Evolutionary conservation across 2,113 vertebrate species (phyloP).

Genomic region (Parus major): DNA sequence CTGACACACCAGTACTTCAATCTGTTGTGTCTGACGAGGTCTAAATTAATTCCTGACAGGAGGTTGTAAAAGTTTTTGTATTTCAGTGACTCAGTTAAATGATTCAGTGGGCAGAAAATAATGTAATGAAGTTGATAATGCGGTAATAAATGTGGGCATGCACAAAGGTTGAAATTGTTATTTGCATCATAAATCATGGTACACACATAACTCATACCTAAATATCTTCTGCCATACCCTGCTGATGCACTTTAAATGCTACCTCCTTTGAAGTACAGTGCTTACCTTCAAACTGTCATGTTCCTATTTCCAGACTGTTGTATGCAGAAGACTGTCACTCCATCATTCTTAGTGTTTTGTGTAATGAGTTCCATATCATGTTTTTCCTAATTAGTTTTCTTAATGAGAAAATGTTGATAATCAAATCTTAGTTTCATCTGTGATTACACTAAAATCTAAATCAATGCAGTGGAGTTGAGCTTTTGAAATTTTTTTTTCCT

Average conservation of each 20-base stretch:
- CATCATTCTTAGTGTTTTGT: neutral
- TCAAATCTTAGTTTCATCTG: neutral
- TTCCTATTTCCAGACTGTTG: neutral
- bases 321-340: neutral
- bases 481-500: neutral
- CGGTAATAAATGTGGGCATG: neutral
- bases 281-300: neutral
- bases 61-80: neutral
- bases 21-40: neutral
- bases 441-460: neutral
- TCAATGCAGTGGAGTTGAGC: neutral
- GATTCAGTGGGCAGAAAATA: slow-evolving; percentile 5
- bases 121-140: neutral
- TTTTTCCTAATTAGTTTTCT: neutral
- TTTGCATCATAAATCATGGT: slow-evolving; percentile 40
- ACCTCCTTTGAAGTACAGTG: neutral
- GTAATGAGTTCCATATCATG: neutral
- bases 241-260: slow-evolving; percentile 21
- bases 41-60: neutral
- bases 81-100: slow-evolving; percentile 36
- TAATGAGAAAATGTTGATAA: neutral
- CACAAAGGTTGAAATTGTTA: slow-evolving; percentile 19
- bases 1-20: neutral
- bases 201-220: neutral
- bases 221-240: slow-evolving; percentile 21